phyloP scores from a whole-genome alignment of 2,888 invertebrate species.

The Meganola albula region DNA sequence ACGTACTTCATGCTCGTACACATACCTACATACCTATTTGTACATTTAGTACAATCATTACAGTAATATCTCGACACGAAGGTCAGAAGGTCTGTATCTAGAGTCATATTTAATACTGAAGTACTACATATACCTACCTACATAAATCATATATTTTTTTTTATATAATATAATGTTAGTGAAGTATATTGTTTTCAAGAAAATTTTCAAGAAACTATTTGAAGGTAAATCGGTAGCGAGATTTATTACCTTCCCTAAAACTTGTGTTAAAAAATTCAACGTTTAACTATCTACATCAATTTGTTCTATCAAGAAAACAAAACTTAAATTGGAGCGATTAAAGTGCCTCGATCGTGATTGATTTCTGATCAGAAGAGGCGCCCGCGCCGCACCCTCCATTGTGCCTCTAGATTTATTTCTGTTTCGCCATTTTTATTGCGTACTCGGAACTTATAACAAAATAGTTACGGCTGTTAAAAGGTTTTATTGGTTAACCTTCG shows the following conservation, averaged over 20 bases:
- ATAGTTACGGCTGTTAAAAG: conserved; percentile 77
- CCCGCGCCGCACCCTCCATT: conserved; percentile 40
- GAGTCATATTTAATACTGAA: no score
- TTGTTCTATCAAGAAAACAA: conserved; percentile 60
- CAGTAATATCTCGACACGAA: no score
- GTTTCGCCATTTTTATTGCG: conserved; percentile 73
- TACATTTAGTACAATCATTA: no score
- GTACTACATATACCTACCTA: no score
- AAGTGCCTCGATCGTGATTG: conserved; percentile 58
- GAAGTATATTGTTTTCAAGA: no score
- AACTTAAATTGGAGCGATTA: conserved; percentile 69
- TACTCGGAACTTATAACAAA: conserved; percentile 75
- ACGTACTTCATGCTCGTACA: no score
- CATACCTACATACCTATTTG: no score
- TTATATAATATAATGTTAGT: no score
- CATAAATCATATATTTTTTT: no score
- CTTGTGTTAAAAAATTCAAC: conserved; percentile 58
- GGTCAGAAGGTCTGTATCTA: no score
- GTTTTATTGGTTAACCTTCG: conserved; percentile 78
- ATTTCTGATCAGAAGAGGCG: conserved; percentile 47
- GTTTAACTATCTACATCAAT: conserved; percentile 65
- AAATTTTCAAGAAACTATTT: no score
- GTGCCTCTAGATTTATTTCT: conserved; percentile 70
- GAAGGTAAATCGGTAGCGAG: conserved; percentile 54
- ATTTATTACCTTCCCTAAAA: conserved; percentile 62